phyloP scores from a whole-genome alignment of 2,113 vertebrate genomes.

The Brachypteracias leptosomus region DNA sequence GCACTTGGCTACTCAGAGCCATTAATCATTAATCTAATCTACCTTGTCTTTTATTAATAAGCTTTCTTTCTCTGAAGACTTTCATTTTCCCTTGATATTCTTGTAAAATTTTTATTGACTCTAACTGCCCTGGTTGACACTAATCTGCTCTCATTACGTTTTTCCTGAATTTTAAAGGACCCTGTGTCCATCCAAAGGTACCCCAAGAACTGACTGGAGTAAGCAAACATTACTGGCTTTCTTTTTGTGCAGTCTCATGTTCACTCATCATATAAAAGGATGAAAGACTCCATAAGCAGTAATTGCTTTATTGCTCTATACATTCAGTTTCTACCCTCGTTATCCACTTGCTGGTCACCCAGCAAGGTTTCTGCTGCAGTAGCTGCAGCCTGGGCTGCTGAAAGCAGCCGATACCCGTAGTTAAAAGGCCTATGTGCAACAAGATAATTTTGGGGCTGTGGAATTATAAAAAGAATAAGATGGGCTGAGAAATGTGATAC shows the following conservation, averaged over 20 bases:
- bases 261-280: not conserved
- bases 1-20: not conserved
- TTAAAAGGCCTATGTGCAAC: not conserved
- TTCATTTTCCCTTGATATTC: not conserved
- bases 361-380: not conserved
- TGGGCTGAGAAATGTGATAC: not conserved
- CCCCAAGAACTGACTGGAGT: not conserved
- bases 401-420: not conserved
- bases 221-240: not conserved
- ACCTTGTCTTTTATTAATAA: slow-evolving; percentile 42
- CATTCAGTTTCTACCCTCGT: not conserved
- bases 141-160: not conserved
- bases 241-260: not conserved
- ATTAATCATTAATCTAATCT: slow-evolving; percentile 47
- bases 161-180: not conserved
- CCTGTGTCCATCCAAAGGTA: not conserved
- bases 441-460: not conserved
- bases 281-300: not conserved
- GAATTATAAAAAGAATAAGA: not conserved
- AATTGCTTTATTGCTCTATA: not conserved
- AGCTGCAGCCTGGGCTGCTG: not conserved
- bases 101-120: not conserved
- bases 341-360: not conserved
- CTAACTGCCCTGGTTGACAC: not conserved
- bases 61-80: not conserved